Evolutionary conservation across 2,888 invertebrate genomes (phyloP), one percentile per base, ranked within the genome.

Genomic region (Pyrocoelia pectoralis): DNA sequence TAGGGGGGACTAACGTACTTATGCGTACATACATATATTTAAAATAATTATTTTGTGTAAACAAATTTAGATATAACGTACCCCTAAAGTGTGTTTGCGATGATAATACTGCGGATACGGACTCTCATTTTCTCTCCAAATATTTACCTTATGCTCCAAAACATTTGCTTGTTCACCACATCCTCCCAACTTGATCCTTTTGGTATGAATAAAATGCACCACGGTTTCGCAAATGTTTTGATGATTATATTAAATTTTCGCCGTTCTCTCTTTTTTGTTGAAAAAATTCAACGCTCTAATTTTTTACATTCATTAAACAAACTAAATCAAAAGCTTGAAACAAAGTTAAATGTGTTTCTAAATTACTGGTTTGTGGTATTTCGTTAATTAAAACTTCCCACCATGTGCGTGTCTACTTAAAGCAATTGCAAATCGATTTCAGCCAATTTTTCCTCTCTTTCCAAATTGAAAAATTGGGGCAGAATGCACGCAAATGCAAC

Each of bases 91-190:
- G 56, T 46, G 62, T 57, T 62, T 43, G 57, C 41, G 49, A 57
- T 49, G 62, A 58, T 62, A 62, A 62, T 57, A 50, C 52, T 62
- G 62, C 57, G 62, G 62, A 14, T 57, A 53, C 49, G 53, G 57
- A 53, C 56, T 53, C 57, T 57, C 57, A 57, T 62, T 62, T 62
- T 62, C 62, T 49, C 33, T 40, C 43, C 62, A 62, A 62, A 62
- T 62, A 62, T 62, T 62, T 62, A 54, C 57, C 40, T 43, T n/a
- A 33, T 33, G 33, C 33, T 33, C 33, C 8, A 33, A 3, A 24
- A 33, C 33, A 33, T 33, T 33, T 33, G 33, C 33, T 33, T 33
- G 2, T 33, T 33, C 33, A n/a, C 33, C 9, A 24, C 24, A 24
- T 24, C 24, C 24, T 24, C 24, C 8, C 24, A 5, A 24, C 24